Percentiles rank a stretch among this genome's conserved stretches.
phyloP scores from a whole-genome alignment of 2,888 invertebrate species.

The Plebejus anna region DNA sequence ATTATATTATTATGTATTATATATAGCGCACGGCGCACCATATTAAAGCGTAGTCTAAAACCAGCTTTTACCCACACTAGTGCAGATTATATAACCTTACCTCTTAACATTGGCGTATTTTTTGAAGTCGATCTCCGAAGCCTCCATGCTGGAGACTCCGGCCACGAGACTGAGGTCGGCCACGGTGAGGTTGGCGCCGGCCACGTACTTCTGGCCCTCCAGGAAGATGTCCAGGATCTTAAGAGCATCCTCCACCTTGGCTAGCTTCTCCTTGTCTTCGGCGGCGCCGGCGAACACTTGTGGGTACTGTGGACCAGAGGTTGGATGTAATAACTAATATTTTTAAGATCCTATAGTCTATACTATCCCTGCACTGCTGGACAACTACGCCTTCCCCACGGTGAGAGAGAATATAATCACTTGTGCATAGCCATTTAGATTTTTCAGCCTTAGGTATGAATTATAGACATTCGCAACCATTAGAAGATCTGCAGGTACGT shows the following conservation, averaged over 20 bases:
- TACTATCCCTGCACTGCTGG: too few relatives aligned
- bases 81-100: conserved; percentile 40
- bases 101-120: conserved; percentile 84
- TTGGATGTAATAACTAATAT: not conserved
- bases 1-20: too few relatives aligned
- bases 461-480: too few relatives aligned
- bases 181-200: conserved; percentile 86
- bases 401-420: too few relatives aligned
- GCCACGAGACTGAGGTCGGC: conserved; percentile 87
- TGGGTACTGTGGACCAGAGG: conserved; percentile 70
- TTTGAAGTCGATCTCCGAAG: conserved; percentile 82
- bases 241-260: conserved; percentile 84
- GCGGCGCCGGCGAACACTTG: conserved; percentile 81
- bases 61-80: too few relatives aligned
- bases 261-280: conserved; percentile 83
- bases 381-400: too few relatives aligned
- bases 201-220: conserved; percentile 84
- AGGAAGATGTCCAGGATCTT: conserved; percentile 86
- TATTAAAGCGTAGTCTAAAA: too few relatives aligned
- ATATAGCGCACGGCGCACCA: too few relatives aligned
- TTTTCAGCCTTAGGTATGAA: too few relatives aligned
- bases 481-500: too few relatives aligned
- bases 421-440: too few relatives aligned
- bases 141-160: conserved; percentile 85
- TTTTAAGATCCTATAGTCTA: too few relatives aligned